These are phyloP conservation scores for Dolichotis patagonum DNA, from an alignment of 2,113 vertebrate genomes.

Conservation along the genomic window DNA sequence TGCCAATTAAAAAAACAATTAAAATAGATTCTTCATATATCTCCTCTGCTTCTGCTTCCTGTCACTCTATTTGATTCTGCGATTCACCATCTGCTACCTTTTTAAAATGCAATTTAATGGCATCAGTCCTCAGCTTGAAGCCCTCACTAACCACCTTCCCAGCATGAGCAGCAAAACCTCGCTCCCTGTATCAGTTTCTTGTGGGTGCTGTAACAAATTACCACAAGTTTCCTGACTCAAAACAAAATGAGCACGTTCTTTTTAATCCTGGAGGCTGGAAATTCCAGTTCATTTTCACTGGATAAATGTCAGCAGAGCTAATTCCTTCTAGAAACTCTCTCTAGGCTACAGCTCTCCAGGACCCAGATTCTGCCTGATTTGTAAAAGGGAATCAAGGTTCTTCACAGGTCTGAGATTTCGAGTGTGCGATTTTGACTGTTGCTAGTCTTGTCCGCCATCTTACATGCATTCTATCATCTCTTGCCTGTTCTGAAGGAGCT, in stretches of 20 bases:
- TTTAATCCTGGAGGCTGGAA: neutral
- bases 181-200: neutral
- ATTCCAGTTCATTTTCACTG: neutral
- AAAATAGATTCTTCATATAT: neutral
- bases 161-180: neutral
- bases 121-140: neutral
- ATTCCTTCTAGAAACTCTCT: neutral
- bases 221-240: neutral
- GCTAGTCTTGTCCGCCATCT: neutral
- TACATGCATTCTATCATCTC: neutral
- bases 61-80: neutral
- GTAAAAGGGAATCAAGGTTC: neutral
- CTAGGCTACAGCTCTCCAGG: neutral
- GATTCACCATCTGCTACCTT: constrained; percentile 32
- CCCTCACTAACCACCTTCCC: neutral
- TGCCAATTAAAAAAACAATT: neutral
- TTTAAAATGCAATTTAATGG: neutral
- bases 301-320: neutral
- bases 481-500: neutral
- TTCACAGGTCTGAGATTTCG: neutral
- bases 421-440: accelerated
- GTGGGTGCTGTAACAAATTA: neutral
- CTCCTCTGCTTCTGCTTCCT: constrained; percentile 39
- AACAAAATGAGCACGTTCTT: neutral
- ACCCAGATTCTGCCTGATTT: neutral